Evolutionary conservation across 1,140 invertebrate genomes (phyloP).

Genomic region (Trinorchestia longiramus): DNA sequence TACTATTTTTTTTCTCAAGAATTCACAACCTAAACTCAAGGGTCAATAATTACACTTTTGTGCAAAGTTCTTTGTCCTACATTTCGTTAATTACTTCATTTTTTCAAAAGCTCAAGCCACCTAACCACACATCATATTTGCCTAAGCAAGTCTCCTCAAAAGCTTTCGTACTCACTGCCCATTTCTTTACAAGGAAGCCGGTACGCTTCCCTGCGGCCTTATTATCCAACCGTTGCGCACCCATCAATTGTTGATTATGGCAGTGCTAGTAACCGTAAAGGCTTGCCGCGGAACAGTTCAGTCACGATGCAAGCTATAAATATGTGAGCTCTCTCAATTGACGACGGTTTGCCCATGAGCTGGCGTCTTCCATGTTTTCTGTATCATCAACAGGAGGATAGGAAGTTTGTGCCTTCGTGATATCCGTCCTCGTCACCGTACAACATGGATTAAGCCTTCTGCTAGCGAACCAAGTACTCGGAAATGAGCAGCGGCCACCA

Average conservation of each 20-base stretch:
- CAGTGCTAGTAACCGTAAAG: background rate
- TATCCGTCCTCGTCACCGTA: background rate
- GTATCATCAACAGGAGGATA: background rate
- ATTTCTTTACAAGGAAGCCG: background rate
- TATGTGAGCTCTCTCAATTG: background rate
- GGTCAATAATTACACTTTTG: background rate
- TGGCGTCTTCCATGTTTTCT: background rate
- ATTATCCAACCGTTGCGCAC: background rate
- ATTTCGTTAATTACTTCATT: background rate
- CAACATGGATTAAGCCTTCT: background rate
- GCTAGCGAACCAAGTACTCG: background rate
- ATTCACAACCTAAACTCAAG: background rate
- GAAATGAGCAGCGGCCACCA: background rate
- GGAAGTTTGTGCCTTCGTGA: background rate
- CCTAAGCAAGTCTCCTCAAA: background rate
- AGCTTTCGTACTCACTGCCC: background rate
- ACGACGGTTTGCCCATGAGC: background rate
- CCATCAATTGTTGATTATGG: constrained; percentile 29
- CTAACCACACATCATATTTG: background rate
- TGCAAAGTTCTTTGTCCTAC: background rate
- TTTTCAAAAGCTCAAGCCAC: background rate
- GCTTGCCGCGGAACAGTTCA: background rate
- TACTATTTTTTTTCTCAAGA: background rate
- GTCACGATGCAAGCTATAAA: background rate
- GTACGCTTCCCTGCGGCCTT: background rate